Evolutionary conservation across 2,888 invertebrate genomes (phyloP), one percentile per base, ranked within the genome.

Genomic region (Stenotaenia linearis): DNA sequence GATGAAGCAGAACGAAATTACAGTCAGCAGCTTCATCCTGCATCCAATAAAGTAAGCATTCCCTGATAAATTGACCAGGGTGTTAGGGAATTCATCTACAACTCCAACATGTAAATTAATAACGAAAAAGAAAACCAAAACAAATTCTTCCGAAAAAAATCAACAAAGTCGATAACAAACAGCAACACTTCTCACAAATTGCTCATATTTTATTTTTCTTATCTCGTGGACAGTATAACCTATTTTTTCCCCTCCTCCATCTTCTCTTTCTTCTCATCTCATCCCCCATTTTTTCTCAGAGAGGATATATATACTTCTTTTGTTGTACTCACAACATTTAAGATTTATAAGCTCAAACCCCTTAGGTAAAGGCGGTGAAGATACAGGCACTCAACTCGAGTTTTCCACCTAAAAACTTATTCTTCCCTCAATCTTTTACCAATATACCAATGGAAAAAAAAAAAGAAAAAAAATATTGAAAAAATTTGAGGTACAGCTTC

Each of bases 1-100:
- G 78, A 78, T 45, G 78, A 78, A 23, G 45, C 37, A 23, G 78
- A 78, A 23, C 23, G 78, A 18, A 74, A 28, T 28, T 74, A 74
- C 74, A 74, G 74, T n/a, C 28, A 32, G 28, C 74, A 74, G 74
- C 45, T 45, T 45, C 45, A 45, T n/a, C 45, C 45, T 15, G 45
- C 18, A 45, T n/a, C 45, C n/a, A 45, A 45, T 45, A 45, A 45
- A 45, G 45, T 45, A 45, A 45, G n/a, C 45, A 45, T 45, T 45
- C 12, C n/a, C n/a, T 45, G 45, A 45, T 45, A 45, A 45, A 45
- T 45, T 45, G 45, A n/a, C 18, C n/a, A n/a, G 45, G 45, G 45
- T 45, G 15, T 45, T 45, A n/a, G 45, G 45, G 45, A 45, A 45
- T 45, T 45, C 15, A 15, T n/a, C n/a, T 45, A n/a, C 45, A 45